Evolutionary conservation across 2,888 invertebrate species (phyloP), one percentile per base, ranked within the genome.

Genomic region (Sussaba pulchella): DNA sequence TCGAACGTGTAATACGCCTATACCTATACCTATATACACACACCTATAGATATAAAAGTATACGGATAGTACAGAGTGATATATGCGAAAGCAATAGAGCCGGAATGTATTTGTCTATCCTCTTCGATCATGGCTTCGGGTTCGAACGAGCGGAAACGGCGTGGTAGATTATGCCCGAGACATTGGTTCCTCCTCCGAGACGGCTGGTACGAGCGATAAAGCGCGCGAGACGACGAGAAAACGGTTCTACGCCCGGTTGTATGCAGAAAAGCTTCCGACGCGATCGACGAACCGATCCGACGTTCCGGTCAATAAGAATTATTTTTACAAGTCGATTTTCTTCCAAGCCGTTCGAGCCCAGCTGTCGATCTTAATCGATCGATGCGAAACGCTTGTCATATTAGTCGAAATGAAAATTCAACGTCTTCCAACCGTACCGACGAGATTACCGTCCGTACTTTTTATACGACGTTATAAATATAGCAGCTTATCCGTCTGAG

Each of bases 191-290:
- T n/a, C 54, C 14, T 36, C 64, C 41, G 41, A 67, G 47, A 26
- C 77, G 81, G 73, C 77, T 74, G 81, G 70, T 74, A 77, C 50
- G 77, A 64, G 77, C 81, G 81, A 81, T 81, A 81, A 81, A 81
- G 50, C 73, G 57, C 73, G 70, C 52, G 70, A 63, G 64, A 66
- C 70, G 73, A 70, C 64, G 57, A 70, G 43, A 70, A 77, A 77
- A 31, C n/a, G 57, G 47, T 73, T 81, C 45, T 76, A 47, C 59
- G 45, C 47, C 43, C 39, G 41, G 24, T 67, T 52, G 9, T 41
- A 61, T 24, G 63, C n/a, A n/a, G n/a, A 19, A 69, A 67, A 57
- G 64, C 26, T 69, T 26, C 17, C 24, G 50, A 43, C 67, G 72
- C 73, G 67, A n/a, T 63, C 57, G 39, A 54, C n/a, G 50, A 52